Evolutionary conservation across 1,140 invertebrate species (phyloP).

Genomic region (Anagrus nilaparvatae): DNA sequence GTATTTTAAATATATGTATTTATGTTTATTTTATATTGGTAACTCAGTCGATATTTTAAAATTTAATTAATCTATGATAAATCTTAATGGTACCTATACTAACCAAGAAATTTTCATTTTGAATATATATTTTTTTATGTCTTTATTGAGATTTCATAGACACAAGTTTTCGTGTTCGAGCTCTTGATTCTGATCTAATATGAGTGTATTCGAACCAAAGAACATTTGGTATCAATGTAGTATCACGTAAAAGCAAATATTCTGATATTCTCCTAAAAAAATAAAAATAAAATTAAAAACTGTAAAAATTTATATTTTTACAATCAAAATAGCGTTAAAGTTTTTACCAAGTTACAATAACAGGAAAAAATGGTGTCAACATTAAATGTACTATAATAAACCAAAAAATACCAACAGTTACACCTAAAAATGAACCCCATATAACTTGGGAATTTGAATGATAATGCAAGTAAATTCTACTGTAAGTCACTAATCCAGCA

Average conservation of each 20-base stretch:
- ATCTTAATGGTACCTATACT: not conserved
- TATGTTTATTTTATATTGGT: constrained; percentile 6
- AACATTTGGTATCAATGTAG: constrained; percentile 85
- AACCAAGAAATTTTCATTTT: constrained; percentile 9
- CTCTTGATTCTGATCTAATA: constrained; percentile 67
- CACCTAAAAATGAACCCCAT: constrained; percentile 62
- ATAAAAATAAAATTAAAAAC: not conserved
- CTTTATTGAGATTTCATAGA: constrained; percentile 82
- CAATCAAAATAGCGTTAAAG: constrained; percentile 6
- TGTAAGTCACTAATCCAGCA: constrained; percentile 55
- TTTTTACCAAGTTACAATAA: constrained; percentile 75
- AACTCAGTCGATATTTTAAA: constrained; percentile 9
- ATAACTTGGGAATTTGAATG: constrained; percentile 77
- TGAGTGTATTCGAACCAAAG: constrained; percentile 93
- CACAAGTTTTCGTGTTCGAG: constrained; percentile 70
- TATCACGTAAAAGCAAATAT: constrained; percentile 76
- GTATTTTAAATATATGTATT: no score
- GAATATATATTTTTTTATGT: constrained; percentile 35
- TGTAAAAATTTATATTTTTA: not conserved
- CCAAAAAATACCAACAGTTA: constrained; percentile 60
- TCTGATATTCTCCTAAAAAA: constrained; percentile 71
- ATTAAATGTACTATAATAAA: constrained; percentile 69
- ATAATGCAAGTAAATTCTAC: constrained; percentile 76
- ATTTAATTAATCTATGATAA: no score
- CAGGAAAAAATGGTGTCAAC: constrained; percentile 77